Evolutionary conservation across 2,113 vertebrate species (phyloP).

Genomic region (Corynorhinus townsendii): DNA sequence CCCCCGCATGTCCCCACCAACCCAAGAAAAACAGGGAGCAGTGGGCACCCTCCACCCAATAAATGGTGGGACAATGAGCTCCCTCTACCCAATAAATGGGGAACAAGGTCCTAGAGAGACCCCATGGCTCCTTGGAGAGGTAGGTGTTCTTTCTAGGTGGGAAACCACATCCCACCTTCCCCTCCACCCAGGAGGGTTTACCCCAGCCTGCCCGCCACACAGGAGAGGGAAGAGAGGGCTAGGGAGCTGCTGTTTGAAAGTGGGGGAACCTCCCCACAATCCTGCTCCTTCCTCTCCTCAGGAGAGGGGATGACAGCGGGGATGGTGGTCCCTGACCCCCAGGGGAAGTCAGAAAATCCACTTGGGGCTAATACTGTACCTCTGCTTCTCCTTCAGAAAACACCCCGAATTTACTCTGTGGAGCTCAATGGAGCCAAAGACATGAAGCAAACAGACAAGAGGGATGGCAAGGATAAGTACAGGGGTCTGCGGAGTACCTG

Average conservation of each 20-base stretch:
- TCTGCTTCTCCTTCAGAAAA: constrained; percentile 75
- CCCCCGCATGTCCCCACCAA: neutral
- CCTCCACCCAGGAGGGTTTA: neutral
- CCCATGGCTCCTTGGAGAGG: neutral
- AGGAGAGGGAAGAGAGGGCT: neutral
- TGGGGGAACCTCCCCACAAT: neutral
- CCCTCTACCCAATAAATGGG: neutral
- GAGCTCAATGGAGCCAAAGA: constrained; percentile 77
- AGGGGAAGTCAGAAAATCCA: neutral
- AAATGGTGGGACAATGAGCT: neutral
- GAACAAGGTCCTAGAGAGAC: neutral
- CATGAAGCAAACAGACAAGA: constrained; percentile 30
- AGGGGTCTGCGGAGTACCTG: constrained; percentile 69
- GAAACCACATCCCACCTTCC: neutral
- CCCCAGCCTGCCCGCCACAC: neutral
- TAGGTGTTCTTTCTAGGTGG: neutral
- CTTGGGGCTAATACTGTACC: neutral
- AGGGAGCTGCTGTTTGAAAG: neutral
- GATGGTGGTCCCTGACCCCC: neutral
- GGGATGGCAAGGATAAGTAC: constrained; percentile 63
- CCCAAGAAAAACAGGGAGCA: neutral
- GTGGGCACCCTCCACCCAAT: too few relatives aligned
- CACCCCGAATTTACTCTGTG: constrained; percentile 74
- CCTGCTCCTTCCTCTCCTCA: neutral
- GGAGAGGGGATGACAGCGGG: too few relatives aligned